Evolutionary conservation across 2,797 vertebrate genomes (phyloP), one percentile per base, ranked within the genome.

Genomic region (Epinephelus coioides): DNA sequence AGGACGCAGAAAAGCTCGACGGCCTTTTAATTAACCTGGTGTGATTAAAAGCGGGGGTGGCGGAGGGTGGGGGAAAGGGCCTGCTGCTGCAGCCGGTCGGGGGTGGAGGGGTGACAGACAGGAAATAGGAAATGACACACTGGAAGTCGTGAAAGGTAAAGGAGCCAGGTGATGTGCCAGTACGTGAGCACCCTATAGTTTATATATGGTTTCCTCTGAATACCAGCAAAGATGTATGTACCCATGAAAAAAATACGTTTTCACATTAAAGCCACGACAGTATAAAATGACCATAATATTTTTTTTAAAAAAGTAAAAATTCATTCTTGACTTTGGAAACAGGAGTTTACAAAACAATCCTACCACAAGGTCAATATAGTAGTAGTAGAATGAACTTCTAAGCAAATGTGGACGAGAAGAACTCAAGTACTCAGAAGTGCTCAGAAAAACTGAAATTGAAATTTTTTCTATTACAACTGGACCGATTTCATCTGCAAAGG

Each of bases 11-110:
- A 94, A 92, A 94, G 93, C 93, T 87, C 90, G 70, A 88, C 91
- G 86, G 89, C 85, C 87, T 94, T 97, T 96, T 97, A 97, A 97
- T 97, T 97, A 97, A 97, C 95, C 96, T 94, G 86, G 90, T 94
- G 87, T 95, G 94, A 96, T 95, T 96, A 94, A 95, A 95, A 95
- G 89, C 73, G 84, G 81, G 86, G 85, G 93, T 62, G 51, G 83
- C 0, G 65, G 50, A 78, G 87, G 71, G 82, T 17, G 67, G 62
- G 66, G 69, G 55, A 38, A 69, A 70, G 65, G 79, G 59, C 56
- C 72, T 74, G 77, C 82, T 86, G 85, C 64, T 82, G 77, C 64
- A 76, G 88, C 83, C 55, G 12, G 76, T 55, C 53, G 60, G 84
- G 72, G 65, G 67, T 30, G 47, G 72, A 73, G 73, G 73, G 79